Percentiles rank a stretch among this genome's conserved stretches.
phyloP scores from a whole-genome alignment of 2,113 vertebrate species.

The Odontesthes bonariensis region DNA sequence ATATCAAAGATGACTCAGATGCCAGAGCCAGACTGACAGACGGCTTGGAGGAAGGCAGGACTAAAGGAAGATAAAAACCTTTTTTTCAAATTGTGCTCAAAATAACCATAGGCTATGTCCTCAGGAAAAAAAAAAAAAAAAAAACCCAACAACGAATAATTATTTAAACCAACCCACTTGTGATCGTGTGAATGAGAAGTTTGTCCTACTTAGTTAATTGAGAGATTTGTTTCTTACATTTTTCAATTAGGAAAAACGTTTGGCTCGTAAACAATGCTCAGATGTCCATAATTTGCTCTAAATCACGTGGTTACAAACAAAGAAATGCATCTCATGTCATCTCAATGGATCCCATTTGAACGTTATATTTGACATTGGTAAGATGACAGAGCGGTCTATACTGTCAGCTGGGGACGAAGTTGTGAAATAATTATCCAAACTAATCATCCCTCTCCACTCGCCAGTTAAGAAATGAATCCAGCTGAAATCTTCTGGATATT shows the following conservation, averaged over 20 bases:
- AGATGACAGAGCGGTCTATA: constrained; percentile 30
- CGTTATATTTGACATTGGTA: constrained; percentile 5
- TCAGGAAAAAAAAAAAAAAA: constrained; percentile 17
- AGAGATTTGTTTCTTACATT: constrained; percentile 2
- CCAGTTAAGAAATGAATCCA: not conserved
- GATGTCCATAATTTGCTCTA: constrained; percentile 2
- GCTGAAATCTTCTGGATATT: not conserved
- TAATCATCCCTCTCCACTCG: not conserved
- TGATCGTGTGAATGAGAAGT: constrained; percentile 20
- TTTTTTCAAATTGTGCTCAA: constrained; percentile 60
- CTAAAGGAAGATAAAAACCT: constrained; percentile 42
- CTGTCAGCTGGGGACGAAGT: constrained; percentile 6
- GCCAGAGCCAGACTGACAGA: constrained; percentile 75
- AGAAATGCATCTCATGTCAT: not conserved
- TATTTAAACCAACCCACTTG: not conserved
- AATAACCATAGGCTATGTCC: constrained; percentile 47
- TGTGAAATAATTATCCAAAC: not conserved
- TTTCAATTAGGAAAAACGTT: not conserved
- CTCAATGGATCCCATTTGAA: constrained; percentile 16
- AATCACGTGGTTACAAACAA: not conserved
- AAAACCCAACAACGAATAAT: not conserved
- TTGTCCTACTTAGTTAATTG: constrained; percentile 24
- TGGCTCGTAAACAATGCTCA: not conserved
- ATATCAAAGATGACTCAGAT: constrained; percentile 76
- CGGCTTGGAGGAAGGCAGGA: constrained; percentile 58